A percentile compares a stretch with the other conserved stretches of the same genome.
These are phyloP conservation scores for Talpa occidentalis DNA, from an alignment of 2,113 vertebrate species.

Conservation along the genomic window DNA sequence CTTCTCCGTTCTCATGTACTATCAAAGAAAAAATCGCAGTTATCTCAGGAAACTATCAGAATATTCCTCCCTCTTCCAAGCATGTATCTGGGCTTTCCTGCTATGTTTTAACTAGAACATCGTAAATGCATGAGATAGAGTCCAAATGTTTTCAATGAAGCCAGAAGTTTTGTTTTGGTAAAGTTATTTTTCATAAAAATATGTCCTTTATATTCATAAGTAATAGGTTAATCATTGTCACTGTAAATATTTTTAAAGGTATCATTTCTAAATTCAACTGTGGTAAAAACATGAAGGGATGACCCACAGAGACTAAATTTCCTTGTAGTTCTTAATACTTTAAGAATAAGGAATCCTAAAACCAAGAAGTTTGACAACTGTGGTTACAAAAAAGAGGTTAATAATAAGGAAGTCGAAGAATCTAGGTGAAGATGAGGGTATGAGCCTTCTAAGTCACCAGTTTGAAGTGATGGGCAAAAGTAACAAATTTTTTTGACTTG, in stretches of 20 bases:
- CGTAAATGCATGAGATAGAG: not conserved
- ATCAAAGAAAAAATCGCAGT: not conserved
- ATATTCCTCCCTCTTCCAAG: not conserved
- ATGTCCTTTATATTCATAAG: not conserved
- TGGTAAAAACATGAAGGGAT: not conserved
- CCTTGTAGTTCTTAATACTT: not conserved
- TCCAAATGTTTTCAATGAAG: not conserved
- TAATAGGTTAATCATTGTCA: not conserved
- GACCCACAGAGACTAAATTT: not conserved
- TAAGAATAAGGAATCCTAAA: not conserved
- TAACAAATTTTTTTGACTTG: not conserved
- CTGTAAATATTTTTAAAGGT: not conserved
- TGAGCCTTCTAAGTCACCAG: not conserved
- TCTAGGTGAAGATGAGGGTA: not conserved
- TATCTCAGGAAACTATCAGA: not conserved
- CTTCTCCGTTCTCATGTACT: not conserved
- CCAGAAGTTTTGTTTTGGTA: not conserved
- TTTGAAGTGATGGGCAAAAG: not conserved
- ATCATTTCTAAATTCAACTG: not conserved
- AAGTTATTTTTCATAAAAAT: not conserved
- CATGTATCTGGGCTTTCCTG: not conserved
- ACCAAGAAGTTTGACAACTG: not conserved
- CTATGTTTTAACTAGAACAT: not conserved
- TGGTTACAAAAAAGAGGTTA: not conserved
- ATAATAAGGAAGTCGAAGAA: not conserved